A percentile compares a stretch with the other conserved stretches of the same genome.
Conservation (phyloP, 35 echinoderm and acorn worm genomes). For the Patiria miniata region DNA sequence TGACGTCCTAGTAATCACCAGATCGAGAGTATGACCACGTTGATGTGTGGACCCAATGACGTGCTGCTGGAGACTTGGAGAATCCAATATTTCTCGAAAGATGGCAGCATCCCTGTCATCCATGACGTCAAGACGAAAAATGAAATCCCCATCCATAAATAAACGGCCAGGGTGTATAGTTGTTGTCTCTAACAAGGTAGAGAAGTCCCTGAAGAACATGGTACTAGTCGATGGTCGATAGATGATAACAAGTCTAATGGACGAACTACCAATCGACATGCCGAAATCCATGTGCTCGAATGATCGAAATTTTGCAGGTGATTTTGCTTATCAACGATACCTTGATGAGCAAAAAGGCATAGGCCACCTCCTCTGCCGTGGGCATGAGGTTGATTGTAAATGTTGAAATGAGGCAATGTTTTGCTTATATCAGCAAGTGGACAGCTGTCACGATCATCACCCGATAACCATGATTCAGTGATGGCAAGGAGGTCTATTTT, state of each 20-base stretch:
- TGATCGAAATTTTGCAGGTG: neutral
- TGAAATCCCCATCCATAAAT: neutral
- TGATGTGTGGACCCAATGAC: neutral
- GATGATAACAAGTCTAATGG: neutral
- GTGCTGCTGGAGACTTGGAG: neutral
- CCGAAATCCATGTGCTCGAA: constrained; percentile 32
- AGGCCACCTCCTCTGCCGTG: constrained; percentile 47
- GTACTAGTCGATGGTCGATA: neutral
- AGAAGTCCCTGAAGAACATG: neutral
- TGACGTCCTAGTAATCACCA: too few relatives aligned
- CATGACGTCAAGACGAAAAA: neutral
- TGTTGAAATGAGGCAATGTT: constrained; percentile 45
- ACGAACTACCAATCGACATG: neutral
- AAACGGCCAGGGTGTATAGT: neutral
- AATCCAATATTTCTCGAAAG: neutral
- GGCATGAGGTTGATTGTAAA: constrained; percentile 34
- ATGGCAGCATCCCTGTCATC: neutral
- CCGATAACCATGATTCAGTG: constrained; percentile 62
- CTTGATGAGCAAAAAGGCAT: constrained; percentile 33
- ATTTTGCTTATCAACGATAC: constrained; percentile 20
- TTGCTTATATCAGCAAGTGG: constrained; percentile 41
- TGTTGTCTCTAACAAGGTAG: neutral
- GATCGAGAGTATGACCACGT: too few relatives aligned
- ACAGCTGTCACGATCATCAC: constrained; percentile 37
- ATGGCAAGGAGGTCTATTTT: constrained; percentile 55